These are phyloP conservation scores for Phalacrocorax pelagicus DNA, from an alignment of 2,113 vertebrate genomes.

Conservation along the genomic window DNA sequence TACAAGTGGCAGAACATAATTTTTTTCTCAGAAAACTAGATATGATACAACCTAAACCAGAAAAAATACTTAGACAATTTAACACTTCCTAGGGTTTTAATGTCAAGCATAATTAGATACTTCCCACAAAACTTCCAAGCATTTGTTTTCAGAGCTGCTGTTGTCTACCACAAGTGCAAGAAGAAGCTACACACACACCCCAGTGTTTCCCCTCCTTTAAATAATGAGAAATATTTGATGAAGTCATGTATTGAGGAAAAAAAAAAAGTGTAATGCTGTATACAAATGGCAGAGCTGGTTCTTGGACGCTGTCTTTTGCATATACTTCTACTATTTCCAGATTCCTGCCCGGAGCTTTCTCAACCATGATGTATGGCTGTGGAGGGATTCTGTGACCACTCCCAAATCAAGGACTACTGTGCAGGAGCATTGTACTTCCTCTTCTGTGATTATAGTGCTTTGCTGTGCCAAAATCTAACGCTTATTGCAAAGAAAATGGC, in stretches of 20 bases:
- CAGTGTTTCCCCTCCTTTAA: neutral
- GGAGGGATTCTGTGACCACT: neutral
- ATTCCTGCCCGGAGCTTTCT: neutral
- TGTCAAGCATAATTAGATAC: neutral
- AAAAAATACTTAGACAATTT: neutral
- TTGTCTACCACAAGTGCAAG: neutral
- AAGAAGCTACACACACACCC: neutral
- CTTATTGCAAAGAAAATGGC: neutral
- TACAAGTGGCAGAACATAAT: neutral
- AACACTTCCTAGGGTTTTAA: neutral
- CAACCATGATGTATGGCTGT: accelerated
- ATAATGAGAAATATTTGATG: neutral
- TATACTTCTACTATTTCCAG: neutral
- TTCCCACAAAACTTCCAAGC: neutral
- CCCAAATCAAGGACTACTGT: neutral
- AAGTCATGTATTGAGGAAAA: neutral
- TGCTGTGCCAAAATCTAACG: neutral
- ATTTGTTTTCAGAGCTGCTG: neutral
- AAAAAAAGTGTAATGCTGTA: neutral
- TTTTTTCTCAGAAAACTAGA: neutral
- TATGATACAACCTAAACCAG: neutral
- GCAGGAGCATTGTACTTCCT: neutral
- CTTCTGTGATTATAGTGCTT: neutral
- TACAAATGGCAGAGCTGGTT: neutral
- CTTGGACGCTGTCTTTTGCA: neutral